Evolutionary conservation across 2,888 invertebrate genomes (phyloP).

Genomic region (Drosophila histrio): DNA sequence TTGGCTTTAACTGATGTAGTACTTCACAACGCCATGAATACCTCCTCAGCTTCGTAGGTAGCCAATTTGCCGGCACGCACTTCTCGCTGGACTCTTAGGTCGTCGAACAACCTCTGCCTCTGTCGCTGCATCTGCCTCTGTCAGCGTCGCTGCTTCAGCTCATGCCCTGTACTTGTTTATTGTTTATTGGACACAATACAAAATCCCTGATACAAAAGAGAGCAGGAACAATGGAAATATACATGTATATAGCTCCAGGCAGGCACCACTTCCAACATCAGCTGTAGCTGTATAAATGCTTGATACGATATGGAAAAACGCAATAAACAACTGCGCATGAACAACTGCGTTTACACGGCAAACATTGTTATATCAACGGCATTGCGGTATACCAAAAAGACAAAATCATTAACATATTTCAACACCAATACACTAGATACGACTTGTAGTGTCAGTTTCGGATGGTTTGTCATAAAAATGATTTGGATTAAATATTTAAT

Average conservation of each 20-base stretch:
- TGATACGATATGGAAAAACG: constrained; percentile 13
- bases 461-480: constrained; percentile 1
- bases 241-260: constrained; percentile 22
- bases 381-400: no score
- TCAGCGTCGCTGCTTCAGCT: constrained; percentile 16
- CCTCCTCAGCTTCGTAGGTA: constrained; percentile 39
- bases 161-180: constrained; percentile 39
- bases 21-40: constrained; percentile 17
- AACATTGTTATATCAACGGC: not conserved
- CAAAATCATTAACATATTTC: constrained; percentile 10
- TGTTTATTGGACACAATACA: constrained; percentile 65
- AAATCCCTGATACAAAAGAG: constrained; percentile 60
- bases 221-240: constrained; percentile 56
- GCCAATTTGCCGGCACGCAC: constrained; percentile 66
- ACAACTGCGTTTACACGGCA: constrained; percentile 3
- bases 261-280: constrained; percentile 51
- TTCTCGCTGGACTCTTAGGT: constrained; percentile 45
- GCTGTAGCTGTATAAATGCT: constrained; percentile 15
- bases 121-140: constrained; percentile 15
- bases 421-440: not conserved
- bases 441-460: not conserved
- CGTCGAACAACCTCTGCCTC: constrained; percentile 16
- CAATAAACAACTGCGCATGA: constrained; percentile 22
- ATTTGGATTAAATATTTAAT: constrained; percentile 7
- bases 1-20: constrained; percentile 21